Base-by-base conservation (phyloP, 2,113 vertebrate species). In the Stictonetta naevosa region DNA sequence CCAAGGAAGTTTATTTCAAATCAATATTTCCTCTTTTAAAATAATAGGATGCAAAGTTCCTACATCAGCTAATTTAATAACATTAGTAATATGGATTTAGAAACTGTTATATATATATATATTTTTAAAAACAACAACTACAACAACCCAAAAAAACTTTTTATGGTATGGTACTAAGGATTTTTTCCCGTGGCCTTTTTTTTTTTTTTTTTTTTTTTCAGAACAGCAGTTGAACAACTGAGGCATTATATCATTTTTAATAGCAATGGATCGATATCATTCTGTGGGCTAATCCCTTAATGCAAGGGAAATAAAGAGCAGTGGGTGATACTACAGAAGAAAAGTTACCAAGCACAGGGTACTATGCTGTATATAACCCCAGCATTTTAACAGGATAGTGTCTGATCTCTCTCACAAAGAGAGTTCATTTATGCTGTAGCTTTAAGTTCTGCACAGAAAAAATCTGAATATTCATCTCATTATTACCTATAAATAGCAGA, bases 401-500 rank as follows among this genome's bases (percentile, higher is more conserved):
- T 25, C 69, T 60, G 12, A 9, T 59, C 8, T 40, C 5, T 29
- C 15, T 36, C 25, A 75, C 36, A n/a, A 8, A 4, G 4, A 7
- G 19, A 34, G 8, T 2, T 63, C 11, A 17, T 11, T 75, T 11
- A 19, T 2, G 2, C 7, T 10, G 20, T 6, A 34, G 2, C 2
- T 69, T 87, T 72, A 33, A 58, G 5, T 58, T 90, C 53, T 68
- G 34, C 38, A 53, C 3, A 46, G 58, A 40, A 80, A 83, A 81
- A 50, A 53, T 21, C 33, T 62, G 25, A 19, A 25, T 62, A n/a
- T 36, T 90, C 74, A 5, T 75, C 22, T 86, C 56, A 53, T 50
- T 81, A 79, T 79, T 95, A 6, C 36, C 52, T 86, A 52, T 44
- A 87, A 88, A 79, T 36, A 91, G 19, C 11, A 83, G 28, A 69